phyloP scores from a whole-genome alignment of 2,113 vertebrate species.

The Vidua macroura region DNA sequence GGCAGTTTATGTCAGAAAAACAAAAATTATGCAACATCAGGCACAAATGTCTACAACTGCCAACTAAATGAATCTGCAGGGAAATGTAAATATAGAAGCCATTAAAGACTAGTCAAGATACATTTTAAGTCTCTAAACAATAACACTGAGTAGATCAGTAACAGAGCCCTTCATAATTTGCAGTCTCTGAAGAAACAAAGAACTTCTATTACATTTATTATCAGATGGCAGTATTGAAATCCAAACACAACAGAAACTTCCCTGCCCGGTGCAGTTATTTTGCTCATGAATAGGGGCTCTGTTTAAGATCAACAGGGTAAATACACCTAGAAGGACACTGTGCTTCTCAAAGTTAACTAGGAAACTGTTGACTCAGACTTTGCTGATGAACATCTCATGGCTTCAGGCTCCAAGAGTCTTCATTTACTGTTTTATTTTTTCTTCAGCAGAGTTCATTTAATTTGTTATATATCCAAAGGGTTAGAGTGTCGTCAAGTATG shows the following conservation, averaged over 20 bases:
- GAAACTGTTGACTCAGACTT: conserved; percentile 41
- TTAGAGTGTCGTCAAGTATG: conserved; percentile 28
- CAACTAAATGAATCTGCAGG: conserved; percentile 44
- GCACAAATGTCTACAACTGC: conserved; percentile 18
- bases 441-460: conserved; percentile 72
- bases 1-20: conserved; percentile 29
- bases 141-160: conserved; percentile 17
- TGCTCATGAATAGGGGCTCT: conserved; percentile 59
- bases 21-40: conserved; percentile 55
- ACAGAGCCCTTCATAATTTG: neutral
- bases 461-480: conserved; percentile 76
- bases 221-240: conserved; percentile 45
- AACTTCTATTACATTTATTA: conserved; percentile 30
- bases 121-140: neutral
- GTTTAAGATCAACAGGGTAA: conserved; percentile 73
- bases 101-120: neutral
- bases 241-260: conserved; percentile 71
- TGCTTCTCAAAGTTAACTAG: conserved; percentile 71
- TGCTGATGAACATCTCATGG: conserved; percentile 25
- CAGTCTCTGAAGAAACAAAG: conserved; percentile 39
- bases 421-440: conserved; percentile 21
- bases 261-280: conserved; percentile 66
- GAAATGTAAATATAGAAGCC: conserved; percentile 59
- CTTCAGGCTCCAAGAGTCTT: conserved; percentile 18
- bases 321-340: conserved; percentile 64